Base-by-base conservation (phyloP, 2,888 invertebrate genomes). In the Papilio protenor region DNA sequence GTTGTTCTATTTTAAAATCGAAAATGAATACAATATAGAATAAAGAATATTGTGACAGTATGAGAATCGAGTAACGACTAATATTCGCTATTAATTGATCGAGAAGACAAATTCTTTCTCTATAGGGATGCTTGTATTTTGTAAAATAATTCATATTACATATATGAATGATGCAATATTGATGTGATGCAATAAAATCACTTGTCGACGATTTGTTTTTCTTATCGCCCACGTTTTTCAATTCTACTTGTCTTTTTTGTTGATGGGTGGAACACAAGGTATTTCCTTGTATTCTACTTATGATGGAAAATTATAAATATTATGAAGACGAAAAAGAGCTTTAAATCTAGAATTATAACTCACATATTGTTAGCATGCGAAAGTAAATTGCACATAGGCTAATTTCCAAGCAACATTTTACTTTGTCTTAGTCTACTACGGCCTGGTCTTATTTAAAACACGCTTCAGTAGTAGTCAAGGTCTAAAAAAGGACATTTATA, bases 251-350 rank as follows among this genome's bases (percentile, higher is more conserved):
- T 27, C 27, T 61, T 61, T 61, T 61, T 61, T 59, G 57, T 8
- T 57, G 21, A 57, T 57, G 11, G 21, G 12, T 61, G 5, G 12
- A 59, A 23, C 21, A 23, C 59, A 59, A 59, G 59, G 61, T 61
- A 16, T 61, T 61, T 61, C 61, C 61, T 61, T 61, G 61, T 61
- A 27, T 61, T 61, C 61, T 27, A 61, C 27, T 61, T 61, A 27
- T 61, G 16, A 61, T 21, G 16, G 14, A 27, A 27, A 61, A 61
- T 59, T 11, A 14, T 12, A 27, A 61, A 27, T 12, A 59, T 23
- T 21, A 59, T 14, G 6, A 59, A 23, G 59, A 23, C 3, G 12
- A 23, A 59, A 23, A 59, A 23, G 23, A 12, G 5, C 1, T 27
- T 23, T 10, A 57, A 57, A n/a, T 55, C 6, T 57, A 57, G 57